Evolutionary conservation across 2,888 invertebrate genomes (phyloP), one percentile per base, ranked within the genome.

Genomic region (Mamestra brassicae): DNA sequence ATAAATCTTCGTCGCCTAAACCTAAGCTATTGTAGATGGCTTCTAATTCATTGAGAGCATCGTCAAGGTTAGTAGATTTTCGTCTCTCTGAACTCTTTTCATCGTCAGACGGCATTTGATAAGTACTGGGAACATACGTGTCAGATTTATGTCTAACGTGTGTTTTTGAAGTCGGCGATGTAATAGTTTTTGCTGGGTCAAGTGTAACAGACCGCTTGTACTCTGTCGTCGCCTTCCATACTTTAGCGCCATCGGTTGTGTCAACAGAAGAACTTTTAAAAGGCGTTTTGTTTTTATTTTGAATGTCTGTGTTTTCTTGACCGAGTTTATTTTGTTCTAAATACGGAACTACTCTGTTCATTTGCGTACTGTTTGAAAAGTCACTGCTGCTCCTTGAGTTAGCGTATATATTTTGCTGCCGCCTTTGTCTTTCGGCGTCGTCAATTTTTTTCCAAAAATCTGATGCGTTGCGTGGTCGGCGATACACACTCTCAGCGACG

Each of bases 1-100:
- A 92, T 75, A 98, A 96, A 94, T 98, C 98, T 92, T 98, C 98
- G 90, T 98, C 98, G 0, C 98, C 98, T 68, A 99, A 95, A n/a
- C 98, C 97, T 74, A 99, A 97, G 88, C 98, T 98, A 87, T 98
- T 98, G 91, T 98, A 98, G 90, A 99, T 99, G n/a, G 98, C 98
- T 96, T 99, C 99, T 72, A 99, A 93, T 93, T 99, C 99, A 88
- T 98, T 98, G 42, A 99, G 97, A 70, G 99, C 99, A 90, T 99
- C 98, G 90, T 98, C 98, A 57, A 98, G 96, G 92, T 98, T 98
- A 26, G 97, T 97, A 4, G 98, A 98, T 92, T 98, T 98, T 85
- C 97, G 95, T 87, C 97, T 94, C 87, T 96, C 96, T 72, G 96
- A 96, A 86, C 89, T 92, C 85, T 94, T 95, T 85, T 97, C 97